phyloP scores from a whole-genome alignment of 2,888 invertebrate genomes.

The Lasius platythorax region DNA sequence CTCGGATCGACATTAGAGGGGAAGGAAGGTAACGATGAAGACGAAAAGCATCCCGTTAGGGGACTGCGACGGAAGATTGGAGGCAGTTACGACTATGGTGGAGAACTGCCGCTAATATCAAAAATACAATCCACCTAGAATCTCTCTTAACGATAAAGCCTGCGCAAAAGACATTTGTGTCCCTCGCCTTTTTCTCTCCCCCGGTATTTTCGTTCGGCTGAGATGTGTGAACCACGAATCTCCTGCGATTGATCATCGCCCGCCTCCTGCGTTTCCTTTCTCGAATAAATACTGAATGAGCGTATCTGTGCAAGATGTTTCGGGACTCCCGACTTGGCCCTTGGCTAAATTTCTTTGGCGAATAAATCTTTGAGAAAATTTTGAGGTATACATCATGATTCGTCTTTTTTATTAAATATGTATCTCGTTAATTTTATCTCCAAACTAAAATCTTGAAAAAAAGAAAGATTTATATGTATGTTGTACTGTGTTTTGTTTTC shows the following conservation, averaged over 20 bases:
- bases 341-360: neutral
- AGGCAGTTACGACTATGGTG: constrained; percentile 66
- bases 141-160: constrained; percentile 63
- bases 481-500: neutral
- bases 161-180: constrained; percentile 38
- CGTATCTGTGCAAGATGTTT: neutral
- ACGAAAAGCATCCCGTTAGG: constrained; percentile 44
- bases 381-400: too few species aligned
- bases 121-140: constrained; percentile 66
- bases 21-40: constrained; percentile 21
- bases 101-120: constrained; percentile 50
- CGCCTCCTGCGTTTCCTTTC: neutral
- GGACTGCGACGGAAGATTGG: constrained; percentile 63
- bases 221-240: neutral
- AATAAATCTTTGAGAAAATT: neutral
- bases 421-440: neutral
- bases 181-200: neutral
- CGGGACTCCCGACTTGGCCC: neutral
- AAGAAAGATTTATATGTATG: neutral
- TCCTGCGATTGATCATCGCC: constrained; percentile 6
- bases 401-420: neutral
- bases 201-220: neutral
- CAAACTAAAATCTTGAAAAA: neutral
- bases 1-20: neutral
- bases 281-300: constrained; percentile 28